Evolutionary conservation across 1,140 invertebrate species (phyloP).

Genomic region (Hyposmocoma kahamanoa): DNA sequence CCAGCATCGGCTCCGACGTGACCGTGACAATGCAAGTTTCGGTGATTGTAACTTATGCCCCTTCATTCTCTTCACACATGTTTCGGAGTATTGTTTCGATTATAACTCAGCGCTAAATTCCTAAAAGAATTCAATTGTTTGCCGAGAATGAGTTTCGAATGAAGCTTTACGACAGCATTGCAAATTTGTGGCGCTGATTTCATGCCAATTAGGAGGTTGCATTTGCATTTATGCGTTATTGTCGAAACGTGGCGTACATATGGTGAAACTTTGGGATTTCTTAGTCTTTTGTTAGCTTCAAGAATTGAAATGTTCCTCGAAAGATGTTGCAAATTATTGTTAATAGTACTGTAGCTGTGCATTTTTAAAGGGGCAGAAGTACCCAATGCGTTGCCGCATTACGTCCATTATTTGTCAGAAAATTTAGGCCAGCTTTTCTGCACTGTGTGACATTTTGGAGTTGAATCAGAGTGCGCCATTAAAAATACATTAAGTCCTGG

Average conservation of each 20-base stretch:
- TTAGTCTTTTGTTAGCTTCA: background rate
- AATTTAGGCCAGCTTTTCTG: background rate
- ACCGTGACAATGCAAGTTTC: constrained; percentile 52
- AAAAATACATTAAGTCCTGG: constrained; percentile 57
- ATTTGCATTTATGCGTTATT: constrained; percentile 4
- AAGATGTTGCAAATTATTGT: too few relatives aligned
- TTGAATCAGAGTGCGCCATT: constrained; percentile 29
- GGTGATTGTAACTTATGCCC: constrained; percentile 6
- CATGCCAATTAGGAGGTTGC: constrained; percentile 18
- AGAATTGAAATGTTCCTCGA: too few relatives aligned
- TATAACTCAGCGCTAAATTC: background rate
- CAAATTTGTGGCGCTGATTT: constrained; percentile 11
- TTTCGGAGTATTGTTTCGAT: background rate
- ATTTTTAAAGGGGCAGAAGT: too few relatives aligned
- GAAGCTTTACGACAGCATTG: constrained; percentile 15
- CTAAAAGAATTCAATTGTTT: background rate
- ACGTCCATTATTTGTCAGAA: background rate
- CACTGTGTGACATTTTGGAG: constrained; percentile 4
- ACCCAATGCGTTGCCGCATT: background rate
- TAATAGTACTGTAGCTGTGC: too few relatives aligned
- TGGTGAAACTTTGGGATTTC: constrained; percentile 33
- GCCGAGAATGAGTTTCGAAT: background rate
- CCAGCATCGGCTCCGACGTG: constrained; percentile 31
- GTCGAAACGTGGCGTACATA: constrained; percentile 3
- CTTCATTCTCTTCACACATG: constrained; percentile 1